Evolutionary conservation across 2,888 invertebrate genomes (phyloP).

Genomic region (Callosobruchus maculatus): DNA sequence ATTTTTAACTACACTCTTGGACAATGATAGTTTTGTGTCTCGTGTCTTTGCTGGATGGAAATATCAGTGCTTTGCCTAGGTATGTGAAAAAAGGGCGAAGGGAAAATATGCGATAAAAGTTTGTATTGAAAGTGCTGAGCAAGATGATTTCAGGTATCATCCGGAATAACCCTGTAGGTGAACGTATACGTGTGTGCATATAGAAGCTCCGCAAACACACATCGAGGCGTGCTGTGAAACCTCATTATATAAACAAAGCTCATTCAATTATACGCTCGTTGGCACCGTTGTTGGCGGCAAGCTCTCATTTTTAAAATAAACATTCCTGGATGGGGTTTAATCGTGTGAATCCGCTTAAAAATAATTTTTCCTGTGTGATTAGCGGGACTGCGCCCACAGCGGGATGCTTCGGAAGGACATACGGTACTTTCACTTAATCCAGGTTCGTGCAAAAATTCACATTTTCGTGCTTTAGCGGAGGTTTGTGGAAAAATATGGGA

Average conservation of each 20-base stretch:
- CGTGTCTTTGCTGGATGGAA: too few species aligned
- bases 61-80: too few species aligned
- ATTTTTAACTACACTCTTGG: too few species aligned
- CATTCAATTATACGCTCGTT: neutral
- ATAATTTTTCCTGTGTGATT: neutral
- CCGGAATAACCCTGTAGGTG: neutral
- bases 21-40: too few species aligned
- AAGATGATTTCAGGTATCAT: neutral
- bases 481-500: neutral
- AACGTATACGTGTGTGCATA: neutral
- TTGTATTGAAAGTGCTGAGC: too few species aligned
- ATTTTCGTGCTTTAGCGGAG: neutral
- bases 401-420: neutral
- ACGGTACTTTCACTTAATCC: neutral
- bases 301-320: constrained; percentile 1
- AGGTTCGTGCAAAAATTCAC: neutral
- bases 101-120: too few species aligned
- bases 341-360: neutral
- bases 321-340: neutral
- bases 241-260: neutral
- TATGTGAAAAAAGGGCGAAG: too few species aligned
- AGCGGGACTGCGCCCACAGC: neutral
- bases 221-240: neutral
- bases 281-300: neutral
- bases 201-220: neutral